phyloP scores from a whole-genome alignment of 2,888 invertebrate genomes.

The Ptilodon capucinus region DNA sequence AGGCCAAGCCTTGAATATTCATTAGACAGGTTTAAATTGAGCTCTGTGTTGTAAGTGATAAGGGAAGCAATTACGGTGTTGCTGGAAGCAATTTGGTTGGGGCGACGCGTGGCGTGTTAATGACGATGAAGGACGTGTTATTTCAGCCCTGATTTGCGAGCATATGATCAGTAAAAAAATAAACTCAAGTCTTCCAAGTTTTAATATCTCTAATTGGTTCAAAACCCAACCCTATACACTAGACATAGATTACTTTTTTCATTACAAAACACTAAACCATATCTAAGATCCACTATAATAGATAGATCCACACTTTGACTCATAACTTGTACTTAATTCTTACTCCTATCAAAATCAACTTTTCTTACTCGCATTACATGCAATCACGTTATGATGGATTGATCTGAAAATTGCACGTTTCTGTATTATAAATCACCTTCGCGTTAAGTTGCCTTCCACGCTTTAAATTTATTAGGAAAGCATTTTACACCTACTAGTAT shows the following conservation, averaged over 20 bases:
- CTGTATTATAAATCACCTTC: not conserved
- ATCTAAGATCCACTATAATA: too few species aligned
- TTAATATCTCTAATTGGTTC: too few species aligned
- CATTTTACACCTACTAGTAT: not conserved
- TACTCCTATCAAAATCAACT: not conserved
- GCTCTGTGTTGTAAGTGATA: slow-evolving; percentile 18
- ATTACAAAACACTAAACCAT: too few species aligned
- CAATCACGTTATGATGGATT: not conserved
- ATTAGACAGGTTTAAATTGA: slow-evolving; percentile 18
- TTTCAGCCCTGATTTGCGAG: not conserved
- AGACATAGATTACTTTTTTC: too few species aligned
- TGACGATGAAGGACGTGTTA: not conserved
- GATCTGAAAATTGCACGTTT: not conserved
- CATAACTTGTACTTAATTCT: not conserved
- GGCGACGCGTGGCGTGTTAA: not conserved
- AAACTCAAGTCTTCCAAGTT: too few species aligned
- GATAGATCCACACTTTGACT: too few species aligned
- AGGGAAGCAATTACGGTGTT: slow-evolving; percentile 2
- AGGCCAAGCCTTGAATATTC: slow-evolving; percentile 25
- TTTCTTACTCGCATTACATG: not conserved
- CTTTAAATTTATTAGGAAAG: not conserved
- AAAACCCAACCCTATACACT: too few species aligned
- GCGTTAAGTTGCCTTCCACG: not conserved
- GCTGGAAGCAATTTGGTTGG: not conserved
- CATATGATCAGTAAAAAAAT: too few species aligned